A percentile compares a stretch with the other conserved stretches of the same genome.
phyloP scores from a whole-genome alignment of 1,140 invertebrate species.

The Diorhabda carinulata region DNA sequence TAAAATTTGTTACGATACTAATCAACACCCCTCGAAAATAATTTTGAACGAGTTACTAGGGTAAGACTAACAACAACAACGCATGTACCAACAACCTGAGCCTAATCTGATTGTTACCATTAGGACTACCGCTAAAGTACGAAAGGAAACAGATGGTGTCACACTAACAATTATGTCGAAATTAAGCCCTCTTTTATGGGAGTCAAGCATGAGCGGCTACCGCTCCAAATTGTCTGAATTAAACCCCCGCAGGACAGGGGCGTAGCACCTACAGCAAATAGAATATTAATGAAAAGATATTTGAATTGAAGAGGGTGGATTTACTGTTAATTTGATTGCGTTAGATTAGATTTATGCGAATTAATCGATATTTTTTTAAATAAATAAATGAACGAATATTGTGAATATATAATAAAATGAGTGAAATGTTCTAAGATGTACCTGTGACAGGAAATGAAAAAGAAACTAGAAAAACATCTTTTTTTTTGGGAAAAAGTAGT shows the following conservation, averaged over 20 bases:
- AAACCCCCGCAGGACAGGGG: conserved; percentile 17
- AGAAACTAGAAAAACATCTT: no score
- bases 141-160: conserved; percentile 49
- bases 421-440: no score
- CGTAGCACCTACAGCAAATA: conserved; percentile 7
- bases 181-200: conserved; percentile 46
- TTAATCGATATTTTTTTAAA: no score
- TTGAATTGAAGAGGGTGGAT: not conserved
- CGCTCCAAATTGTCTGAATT: conserved; percentile 19
- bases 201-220: conserved; percentile 44
- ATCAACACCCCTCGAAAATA: conserved; percentile 16
- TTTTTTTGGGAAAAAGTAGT: no score
- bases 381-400: no score
- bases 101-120: conserved; percentile 40
- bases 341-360: no score
- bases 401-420: no score
- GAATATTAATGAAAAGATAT: conserved; percentile 1
- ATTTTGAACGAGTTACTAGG: conserved; percentile 12
- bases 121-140: conserved; percentile 29
- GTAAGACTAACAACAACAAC: not conserved
- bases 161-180: conserved; percentile 48
- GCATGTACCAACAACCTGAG: conserved; percentile 23
- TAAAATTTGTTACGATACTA: conserved; percentile 4
- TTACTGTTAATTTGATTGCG: no score
- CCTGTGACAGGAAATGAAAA: no score